Base-by-base conservation (phyloP, 2,797 vertebrate genomes). In the Danio jaintianensis region DNA sequence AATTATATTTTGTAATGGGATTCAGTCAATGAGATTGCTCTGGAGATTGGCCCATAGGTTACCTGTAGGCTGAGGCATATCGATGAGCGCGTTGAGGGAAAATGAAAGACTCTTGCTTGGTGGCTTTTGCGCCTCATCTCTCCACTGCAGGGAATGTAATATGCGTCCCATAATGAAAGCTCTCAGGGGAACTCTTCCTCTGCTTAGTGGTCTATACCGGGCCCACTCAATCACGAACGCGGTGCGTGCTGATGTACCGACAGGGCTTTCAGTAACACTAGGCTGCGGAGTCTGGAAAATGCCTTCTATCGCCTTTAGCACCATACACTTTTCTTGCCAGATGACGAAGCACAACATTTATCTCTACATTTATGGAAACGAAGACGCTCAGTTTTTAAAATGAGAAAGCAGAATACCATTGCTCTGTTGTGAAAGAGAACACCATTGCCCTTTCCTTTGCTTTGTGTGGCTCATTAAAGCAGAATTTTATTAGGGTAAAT, bases 161-260 rank as follows among this genome's bases (percentile, higher is more conserved):
- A 91, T 91, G 88, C 85, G 85, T 90, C 88, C 84, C 86, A 86
- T 94, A 92, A 93, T 93, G 90, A 92, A 93, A 90, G 87, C 90
- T 92, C 91, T 90, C 87, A 86, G 86, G 86, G 90, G 90, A 89
- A 91, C 81, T 66, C 86, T 82, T 81, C 61, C 83, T 85, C 88
- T 89, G 91, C 91, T 93, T 91, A 85, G 66, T 85, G 89, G 90
- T 89, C 64, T 83, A 93, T 92, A 91, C 91, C 88, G 84, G 80
- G 87, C 89, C 88, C 86, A 88, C 91, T 92, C 89, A 91, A 89
- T 91, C 90, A 91, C 85, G 83, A 86, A 83, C 53, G 56, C 22
- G 55, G 50, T 0, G 87, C 88, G 86, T 86, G 85, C 88, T 81
- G 82, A 67, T 40, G 50, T 56, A 64, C 78, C 42, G 50, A 70